phyloP scores from a whole-genome alignment of 2,113 vertebrate genomes.

The Thamnophis sirtalis region DNA sequence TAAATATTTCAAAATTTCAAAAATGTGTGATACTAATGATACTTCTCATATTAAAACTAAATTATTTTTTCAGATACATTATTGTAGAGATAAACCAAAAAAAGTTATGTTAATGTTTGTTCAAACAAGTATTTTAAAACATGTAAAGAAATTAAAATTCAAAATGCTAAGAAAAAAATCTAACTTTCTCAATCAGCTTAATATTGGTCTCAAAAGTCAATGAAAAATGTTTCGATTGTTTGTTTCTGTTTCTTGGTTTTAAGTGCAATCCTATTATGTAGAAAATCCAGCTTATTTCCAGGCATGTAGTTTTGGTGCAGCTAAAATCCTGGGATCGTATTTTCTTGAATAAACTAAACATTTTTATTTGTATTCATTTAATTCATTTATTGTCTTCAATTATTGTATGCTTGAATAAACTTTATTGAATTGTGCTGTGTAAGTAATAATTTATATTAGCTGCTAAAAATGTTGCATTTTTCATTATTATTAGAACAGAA shows the following conservation, averaged over 20 bases:
- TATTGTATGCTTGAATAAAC: background rate
- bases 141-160: background rate
- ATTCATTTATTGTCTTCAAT: background rate
- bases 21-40: conserved; percentile 6
- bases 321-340: background rate
- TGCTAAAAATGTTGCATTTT: background rate
- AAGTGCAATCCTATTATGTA: background rate
- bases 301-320: background rate
- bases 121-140: background rate
- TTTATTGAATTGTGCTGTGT: background rate
- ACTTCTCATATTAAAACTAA: conserved; percentile 10
- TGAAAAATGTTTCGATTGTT: background rate
- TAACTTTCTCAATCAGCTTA: background rate
- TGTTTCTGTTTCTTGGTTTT: background rate
- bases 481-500: background rate
- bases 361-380: background rate
- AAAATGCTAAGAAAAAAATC: background rate
- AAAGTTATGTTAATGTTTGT: background rate
- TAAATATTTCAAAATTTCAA: conserved; percentile 17
- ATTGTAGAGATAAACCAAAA: background rate
- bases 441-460: background rate
- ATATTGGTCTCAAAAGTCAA: background rate
- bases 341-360: background rate
- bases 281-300: background rate
- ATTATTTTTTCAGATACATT: background rate